Base-by-base conservation (phyloP, 2,113 vertebrate genomes). In the Hippocampus mohnikei region DNA sequence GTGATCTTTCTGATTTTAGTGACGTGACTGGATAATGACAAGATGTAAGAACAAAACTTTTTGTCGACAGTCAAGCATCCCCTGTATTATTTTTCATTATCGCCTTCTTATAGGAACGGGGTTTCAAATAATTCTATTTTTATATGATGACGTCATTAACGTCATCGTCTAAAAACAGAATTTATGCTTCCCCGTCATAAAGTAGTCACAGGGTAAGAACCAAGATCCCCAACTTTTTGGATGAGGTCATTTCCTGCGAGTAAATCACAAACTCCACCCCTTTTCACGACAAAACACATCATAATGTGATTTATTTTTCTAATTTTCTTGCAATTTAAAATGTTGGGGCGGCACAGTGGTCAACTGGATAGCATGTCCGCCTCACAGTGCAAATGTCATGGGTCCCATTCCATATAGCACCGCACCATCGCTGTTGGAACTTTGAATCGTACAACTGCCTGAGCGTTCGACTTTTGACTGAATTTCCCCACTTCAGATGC, bases 191-290 rank as follows among this genome's bases (percentile, higher is more conserved):
- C 8, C 20, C 52, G 23, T n/a, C 21, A 21, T 55, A n/a, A 55
- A 55, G 21, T 2, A 41, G 23, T 15, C 61, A 44, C 3, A 70
- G 33, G 61, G 42, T 61, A 3, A 73, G 33, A 53, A 25, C 42
- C 0, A 73, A 53, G 69, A 58, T 60, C 25, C 41, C 60, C 1
- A 58, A 90, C 88, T 83, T 85, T 73, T 81, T 80, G 41, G 80
- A 79, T 0, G 69, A 63, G 12, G 74, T 63, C 23, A 87, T 79
- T 41, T 88, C 70, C 7, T 76, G 73, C 25, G 87, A 67, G 1
- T 82, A 44, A 73, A 25, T 61, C 21, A 63, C 66, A 2, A 88
- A 69, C 66, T 71, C 80, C 23, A 0, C 79, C 27, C 82, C 83
- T 61, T 89, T 61, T 89, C 87, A 50, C 73, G 70, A 80, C 74